Conservation (phyloP, 2,113 vertebrate genomes). For the Verasper variegatus region DNA sequence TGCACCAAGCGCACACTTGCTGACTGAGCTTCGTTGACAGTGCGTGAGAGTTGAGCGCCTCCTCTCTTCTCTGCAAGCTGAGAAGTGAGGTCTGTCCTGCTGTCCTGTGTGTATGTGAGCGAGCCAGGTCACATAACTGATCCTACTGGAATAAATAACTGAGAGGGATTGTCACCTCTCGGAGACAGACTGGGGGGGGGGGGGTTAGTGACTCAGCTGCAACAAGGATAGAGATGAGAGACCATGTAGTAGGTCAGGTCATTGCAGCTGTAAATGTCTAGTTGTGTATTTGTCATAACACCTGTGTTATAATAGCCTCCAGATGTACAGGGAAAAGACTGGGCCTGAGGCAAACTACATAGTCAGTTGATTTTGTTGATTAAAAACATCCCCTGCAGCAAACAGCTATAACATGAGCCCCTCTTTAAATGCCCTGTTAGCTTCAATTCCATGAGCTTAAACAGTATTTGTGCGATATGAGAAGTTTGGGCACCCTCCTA, state of each 20-base stretch:
- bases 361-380: too few relatives aligned
- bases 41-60: slow-evolving; percentile 1
- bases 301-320: slow-evolving; percentile 12
- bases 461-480: too few relatives aligned
- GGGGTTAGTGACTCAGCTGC: slow-evolving; percentile 9
- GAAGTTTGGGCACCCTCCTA: too few relatives aligned
- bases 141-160: slow-evolving; percentile 71
- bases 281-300: slow-evolving; percentile 1
- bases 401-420: too few relatives aligned
- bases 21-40: not conserved
- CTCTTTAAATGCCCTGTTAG: too few relatives aligned
- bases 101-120: not conserved
- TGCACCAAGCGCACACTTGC: not conserved
- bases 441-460: too few relatives aligned
- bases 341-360: not conserved
- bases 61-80: slow-evolving; percentile 20
- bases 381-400: too few relatives aligned
- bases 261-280: slow-evolving; percentile 23
- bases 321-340: not conserved
- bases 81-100: slow-evolving; percentile 7
- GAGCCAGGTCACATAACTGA: slow-evolving; percentile 57
- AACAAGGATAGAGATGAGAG: slow-evolving; percentile 11
- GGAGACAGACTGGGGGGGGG: not conserved
- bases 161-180: slow-evolving; percentile 60
- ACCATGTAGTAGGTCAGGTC: slow-evolving; percentile 15